Conservation (phyloP, 2,888 invertebrate species). For the Amiota mariae region DNA sequence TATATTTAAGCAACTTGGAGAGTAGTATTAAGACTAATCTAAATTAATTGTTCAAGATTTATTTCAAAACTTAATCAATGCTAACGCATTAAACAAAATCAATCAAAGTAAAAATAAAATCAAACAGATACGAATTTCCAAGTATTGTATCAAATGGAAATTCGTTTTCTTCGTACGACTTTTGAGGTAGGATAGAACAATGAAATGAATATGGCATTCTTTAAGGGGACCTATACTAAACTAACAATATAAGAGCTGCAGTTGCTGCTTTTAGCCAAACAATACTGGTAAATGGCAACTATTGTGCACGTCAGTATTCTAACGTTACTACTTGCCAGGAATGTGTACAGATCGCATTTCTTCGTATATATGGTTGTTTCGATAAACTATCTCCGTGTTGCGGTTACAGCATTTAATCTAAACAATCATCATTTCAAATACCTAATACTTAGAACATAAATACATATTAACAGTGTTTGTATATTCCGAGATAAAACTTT, state of each 20-base stretch:
- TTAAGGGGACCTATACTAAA: constrained; percentile 16
- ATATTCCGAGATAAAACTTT: background rate
- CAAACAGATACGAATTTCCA: background rate
- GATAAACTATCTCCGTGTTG: background rate
- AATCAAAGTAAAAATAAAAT: background rate
- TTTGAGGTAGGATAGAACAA: too few relatives aligned
- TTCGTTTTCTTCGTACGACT: background rate
- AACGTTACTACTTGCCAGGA: constrained; percentile 51
- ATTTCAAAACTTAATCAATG: too few relatives aligned
- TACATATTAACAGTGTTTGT: constrained; percentile 9
- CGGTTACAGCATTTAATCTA: background rate
- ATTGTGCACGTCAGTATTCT: constrained; percentile 10
- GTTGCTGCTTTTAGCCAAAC: constrained; percentile 17
- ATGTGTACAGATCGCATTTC: constrained; percentile 43
- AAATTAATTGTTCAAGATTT: too few relatives aligned
- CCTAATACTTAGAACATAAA: constrained; percentile 10
- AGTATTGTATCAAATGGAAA: background rate
- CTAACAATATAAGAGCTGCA: constrained; percentile 16
- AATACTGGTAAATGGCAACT: constrained; percentile 57
- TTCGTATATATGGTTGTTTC: background rate
- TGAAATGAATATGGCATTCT: constrained; percentile 19
- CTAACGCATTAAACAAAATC: too few relatives aligned
- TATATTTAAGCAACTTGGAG: background rate
- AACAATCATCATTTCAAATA: constrained; percentile 5
- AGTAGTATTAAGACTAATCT: too few relatives aligned